Conservation (phyloP, 2,888 invertebrate species). For the Nemotelus pantherinus region DNA sequence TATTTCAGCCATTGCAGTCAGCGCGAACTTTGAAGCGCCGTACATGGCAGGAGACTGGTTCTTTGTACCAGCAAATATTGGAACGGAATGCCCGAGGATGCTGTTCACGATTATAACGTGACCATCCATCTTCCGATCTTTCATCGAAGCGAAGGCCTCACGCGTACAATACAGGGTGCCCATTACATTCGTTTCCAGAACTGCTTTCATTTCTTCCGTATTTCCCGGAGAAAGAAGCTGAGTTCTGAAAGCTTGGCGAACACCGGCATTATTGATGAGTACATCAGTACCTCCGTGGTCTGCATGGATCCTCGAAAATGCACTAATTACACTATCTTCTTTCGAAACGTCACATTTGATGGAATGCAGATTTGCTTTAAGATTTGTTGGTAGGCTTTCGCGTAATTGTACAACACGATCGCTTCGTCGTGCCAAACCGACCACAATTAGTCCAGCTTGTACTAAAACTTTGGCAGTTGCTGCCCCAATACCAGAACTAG, state of each 20-base stretch:
- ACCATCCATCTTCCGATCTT: conserved; percentile 61
- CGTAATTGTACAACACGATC: not conserved
- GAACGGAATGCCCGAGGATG: conserved; percentile 65
- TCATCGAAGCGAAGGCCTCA: conserved; percentile 66
- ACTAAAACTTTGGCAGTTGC: conserved; percentile 65
- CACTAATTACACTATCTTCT: conserved; percentile 64
- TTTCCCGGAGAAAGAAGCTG: conserved; percentile 51
- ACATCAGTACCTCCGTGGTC: conserved; percentile 68
- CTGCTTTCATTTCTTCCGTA: conserved; percentile 53
- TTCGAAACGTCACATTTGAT: conserved; percentile 18
- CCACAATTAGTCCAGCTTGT: conserved; percentile 67
- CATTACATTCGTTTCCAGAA: conserved; percentile 65
- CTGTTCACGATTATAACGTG: conserved; percentile 66
- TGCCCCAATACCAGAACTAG: conserved; percentile 72
- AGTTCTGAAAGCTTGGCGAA: conserved; percentile 53
- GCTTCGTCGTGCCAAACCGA: conserved; percentile 67
- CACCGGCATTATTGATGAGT: conserved; percentile 70
- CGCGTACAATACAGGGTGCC: conserved; percentile 65
- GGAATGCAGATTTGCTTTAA: not conserved
- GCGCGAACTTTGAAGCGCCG: conserved; percentile 58
- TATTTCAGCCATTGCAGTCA: conserved; percentile 57
- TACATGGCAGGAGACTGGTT: conserved; percentile 55
- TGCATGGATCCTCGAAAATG: conserved; percentile 66
- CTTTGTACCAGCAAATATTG: conserved; percentile 55
- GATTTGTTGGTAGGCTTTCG: conserved; percentile 1